Conservation (phyloP, 2,888 invertebrate genomes). For the Heliconius erato region DNA sequence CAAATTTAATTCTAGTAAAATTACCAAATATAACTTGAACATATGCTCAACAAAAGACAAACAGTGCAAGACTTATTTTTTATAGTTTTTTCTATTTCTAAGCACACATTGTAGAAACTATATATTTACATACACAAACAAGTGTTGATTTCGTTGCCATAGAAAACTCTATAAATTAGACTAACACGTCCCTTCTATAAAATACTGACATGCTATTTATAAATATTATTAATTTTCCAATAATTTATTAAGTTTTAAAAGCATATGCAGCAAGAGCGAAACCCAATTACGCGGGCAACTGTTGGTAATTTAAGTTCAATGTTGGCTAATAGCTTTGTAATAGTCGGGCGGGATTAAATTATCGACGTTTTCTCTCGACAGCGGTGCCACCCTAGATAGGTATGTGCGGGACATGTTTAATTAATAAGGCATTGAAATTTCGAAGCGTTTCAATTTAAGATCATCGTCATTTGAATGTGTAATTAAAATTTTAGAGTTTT, state of each 20-base stretch:
- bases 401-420: conserved; percentile 48
- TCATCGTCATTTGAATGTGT: conserved; percentile 45
- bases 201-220: neutral
- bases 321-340: conserved; percentile 54
- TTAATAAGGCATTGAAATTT: conserved; percentile 49
- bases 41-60: neutral
- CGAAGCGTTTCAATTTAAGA: conserved; percentile 26
- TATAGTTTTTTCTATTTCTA: neutral
- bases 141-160: neutral
- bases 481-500: conserved; percentile 34
- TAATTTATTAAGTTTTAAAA: conserved; percentile 38
- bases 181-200: neutral
- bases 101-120: neutral
- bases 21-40: neutral
- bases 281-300: conserved; percentile 49
- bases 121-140: neutral
- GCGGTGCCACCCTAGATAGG: conserved; percentile 36
- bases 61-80: too few relatives aligned
- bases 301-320: conserved; percentile 51
- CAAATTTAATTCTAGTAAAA: neutral
- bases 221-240: conserved; percentile 11
- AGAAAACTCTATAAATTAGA: neutral
- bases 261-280: conserved; percentile 31
- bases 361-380: conserved; percentile 56
- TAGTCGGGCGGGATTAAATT: conserved; percentile 57